Evolutionary conservation across 2,113 vertebrate species (phyloP).

Genomic region (Pygathrix nemaeus): DNA sequence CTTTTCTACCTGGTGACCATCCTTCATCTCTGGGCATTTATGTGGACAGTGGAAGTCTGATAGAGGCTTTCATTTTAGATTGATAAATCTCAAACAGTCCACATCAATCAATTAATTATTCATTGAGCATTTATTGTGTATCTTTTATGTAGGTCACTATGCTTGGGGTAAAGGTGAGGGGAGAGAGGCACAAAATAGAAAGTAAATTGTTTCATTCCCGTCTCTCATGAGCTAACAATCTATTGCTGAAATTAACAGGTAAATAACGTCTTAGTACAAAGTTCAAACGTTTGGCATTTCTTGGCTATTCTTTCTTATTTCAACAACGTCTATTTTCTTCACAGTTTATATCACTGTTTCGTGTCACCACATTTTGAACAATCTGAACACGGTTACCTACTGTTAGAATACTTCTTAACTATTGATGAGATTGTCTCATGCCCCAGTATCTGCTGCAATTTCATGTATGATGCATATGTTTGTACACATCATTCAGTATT

Average conservation of each 20-base stretch:
- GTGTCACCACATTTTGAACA: neutral
- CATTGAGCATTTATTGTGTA: neutral
- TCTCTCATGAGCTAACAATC: neutral
- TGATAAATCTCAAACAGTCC: neutral
- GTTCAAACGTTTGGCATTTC: neutral
- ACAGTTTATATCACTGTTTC: neutral
- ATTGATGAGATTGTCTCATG: neutral
- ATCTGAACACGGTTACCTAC: neutral
- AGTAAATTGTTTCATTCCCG: neutral
- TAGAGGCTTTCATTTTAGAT: neutral
- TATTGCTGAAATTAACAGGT: neutral
- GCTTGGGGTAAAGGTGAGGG: neutral
- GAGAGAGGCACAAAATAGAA: neutral
- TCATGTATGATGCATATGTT: neutral
- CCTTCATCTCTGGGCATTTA: neutral
- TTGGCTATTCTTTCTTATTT: neutral
- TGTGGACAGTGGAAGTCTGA: neutral
- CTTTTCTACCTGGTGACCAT: neutral
- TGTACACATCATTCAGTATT: neutral
- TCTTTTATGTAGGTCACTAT: neutral
- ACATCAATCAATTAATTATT: neutral
- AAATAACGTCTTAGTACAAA: neutral
- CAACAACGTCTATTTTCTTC: neutral
- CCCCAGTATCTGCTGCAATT: neutral
- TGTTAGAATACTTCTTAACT: neutral